phyloP scores from a whole-genome alignment of 2,888 invertebrate species.

The Leptopterna dolabrata region DNA sequence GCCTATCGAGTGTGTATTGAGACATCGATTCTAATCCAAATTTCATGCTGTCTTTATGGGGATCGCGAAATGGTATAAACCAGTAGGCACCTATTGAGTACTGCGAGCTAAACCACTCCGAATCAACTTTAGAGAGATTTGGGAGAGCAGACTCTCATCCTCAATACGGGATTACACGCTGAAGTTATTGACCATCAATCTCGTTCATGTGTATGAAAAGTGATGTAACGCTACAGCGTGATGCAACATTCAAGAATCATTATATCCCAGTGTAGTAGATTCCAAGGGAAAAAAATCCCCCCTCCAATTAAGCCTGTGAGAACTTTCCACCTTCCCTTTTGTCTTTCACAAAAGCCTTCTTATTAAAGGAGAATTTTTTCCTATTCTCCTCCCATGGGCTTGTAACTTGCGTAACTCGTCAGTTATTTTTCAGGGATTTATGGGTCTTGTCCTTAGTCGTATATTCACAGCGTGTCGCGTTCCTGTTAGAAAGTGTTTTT shows the following conservation, averaged over 20 bases:
- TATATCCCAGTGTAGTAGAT: conserved; percentile 14
- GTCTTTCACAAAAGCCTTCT: conserved; percentile 45
- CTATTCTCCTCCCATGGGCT: conserved; percentile 9
- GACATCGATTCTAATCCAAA: too few species aligned
- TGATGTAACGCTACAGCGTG: not conserved
- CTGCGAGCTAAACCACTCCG: too few species aligned
- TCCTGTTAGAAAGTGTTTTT: conserved; percentile 1
- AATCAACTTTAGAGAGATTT: too few species aligned
- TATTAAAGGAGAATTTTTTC: not conserved
- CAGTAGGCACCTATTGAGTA: too few species aligned
- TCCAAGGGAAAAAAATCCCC: conserved; percentile 34
- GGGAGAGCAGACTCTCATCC: too few species aligned
- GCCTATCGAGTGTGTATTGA: too few species aligned
- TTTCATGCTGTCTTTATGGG: too few species aligned
- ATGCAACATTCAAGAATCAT: conserved; percentile 25
- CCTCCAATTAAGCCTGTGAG: conserved; percentile 37
- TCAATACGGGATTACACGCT: not conserved
- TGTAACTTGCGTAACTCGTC: not conserved
- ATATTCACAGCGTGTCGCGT: conserved; percentile 14
- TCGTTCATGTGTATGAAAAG: not conserved
- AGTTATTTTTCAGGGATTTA: conserved; percentile 17
- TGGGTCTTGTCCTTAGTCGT: not conserved
- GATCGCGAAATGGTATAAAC: too few species aligned
- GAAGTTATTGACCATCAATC: conserved; percentile 1
- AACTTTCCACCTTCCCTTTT: conserved; percentile 43